These are phyloP conservation scores for Octodon degus DNA, from an alignment of 2,113 vertebrate species.

Conservation along the genomic window DNA sequence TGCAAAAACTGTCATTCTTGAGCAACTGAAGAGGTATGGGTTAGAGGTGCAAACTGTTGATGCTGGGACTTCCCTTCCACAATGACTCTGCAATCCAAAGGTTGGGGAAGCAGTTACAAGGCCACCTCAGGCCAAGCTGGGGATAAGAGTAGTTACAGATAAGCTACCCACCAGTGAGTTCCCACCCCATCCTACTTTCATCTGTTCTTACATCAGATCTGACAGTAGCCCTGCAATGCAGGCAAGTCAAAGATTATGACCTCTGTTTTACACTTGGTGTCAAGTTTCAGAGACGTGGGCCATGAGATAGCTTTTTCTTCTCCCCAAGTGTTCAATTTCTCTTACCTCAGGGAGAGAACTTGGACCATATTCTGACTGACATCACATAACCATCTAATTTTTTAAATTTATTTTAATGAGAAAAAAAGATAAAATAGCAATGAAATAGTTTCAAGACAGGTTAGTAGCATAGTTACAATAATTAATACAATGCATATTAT, in stretches of 20 bases:
- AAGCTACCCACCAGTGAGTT: constrained; percentile 56
- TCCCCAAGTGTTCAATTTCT: background rate
- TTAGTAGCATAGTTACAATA: too few species aligned
- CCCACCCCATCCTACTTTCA: constrained; percentile 13
- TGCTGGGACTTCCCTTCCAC: constrained; percentile 75
- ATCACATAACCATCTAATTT: background rate
- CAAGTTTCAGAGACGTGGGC: background rate
- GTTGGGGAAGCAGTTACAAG: constrained; percentile 63
- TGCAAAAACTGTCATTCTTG: constrained; percentile 82
- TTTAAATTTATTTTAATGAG: too few species aligned
- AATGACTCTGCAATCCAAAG: constrained; percentile 76
- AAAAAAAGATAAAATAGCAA: too few species aligned
- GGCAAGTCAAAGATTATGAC: background rate
- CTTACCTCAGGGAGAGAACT: background rate
- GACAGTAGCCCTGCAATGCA: background rate
- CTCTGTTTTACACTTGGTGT: constrained; percentile 9
- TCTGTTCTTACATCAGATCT: constrained; percentile 50
- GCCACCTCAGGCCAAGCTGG: constrained; percentile 42
- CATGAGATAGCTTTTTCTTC: background rate
- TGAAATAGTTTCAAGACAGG: too few species aligned
- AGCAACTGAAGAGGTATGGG: constrained; percentile 69
- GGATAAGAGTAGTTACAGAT: constrained; percentile 61
- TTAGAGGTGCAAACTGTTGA: constrained; percentile 71
- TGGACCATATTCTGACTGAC: background rate
- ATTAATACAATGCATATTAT: too few species aligned